Evolutionary conservation across 2,113 vertebrate species (phyloP), one percentile per base, ranked within the genome.

Genomic region (Rhineura floridana): DNA sequence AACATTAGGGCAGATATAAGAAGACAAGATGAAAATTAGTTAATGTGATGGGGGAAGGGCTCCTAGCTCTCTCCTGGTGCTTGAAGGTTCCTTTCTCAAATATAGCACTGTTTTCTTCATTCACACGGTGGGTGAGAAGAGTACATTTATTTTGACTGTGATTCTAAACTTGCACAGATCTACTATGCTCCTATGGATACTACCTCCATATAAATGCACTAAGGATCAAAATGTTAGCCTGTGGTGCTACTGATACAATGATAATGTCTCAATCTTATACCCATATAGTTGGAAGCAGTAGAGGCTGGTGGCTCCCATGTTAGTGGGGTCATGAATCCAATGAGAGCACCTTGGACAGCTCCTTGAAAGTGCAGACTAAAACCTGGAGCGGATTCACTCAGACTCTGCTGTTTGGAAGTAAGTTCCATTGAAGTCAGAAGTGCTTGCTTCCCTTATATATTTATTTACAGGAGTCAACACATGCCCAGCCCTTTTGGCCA

Each of bases 1-100:
- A 83, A 82, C 23, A 48, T 50, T 59, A 87, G 73, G 33, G 70
- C 42, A 84, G n/a, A 80, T 80, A 39, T 48, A 70, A 85, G 10
- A 65, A 73, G 75, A 77, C 63, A 70, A 17, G 89, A 78, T 55
- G 62, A 62, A 87, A 85, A 81, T 73, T 62, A 63, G 46, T 72
- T 76, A 83, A 77, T 79, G 50, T 21, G 65, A 6, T 2, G 2
- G 55, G 25, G 70, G 59, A 65, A 65, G 59, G 33, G 12, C 2
- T 42, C 73, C 12, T 23, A 12, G 42, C 13, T 48, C 5, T 3
- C 13, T 30, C 50, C 67, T 3, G 12, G 10, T 23, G 7, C 25
- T 5, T 1, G 65, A 46, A 88, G 81, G n/a, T 63, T 63, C 39
- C 55, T n/a, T 46, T 6, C 36, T 76, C 28, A 46, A 30, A 44